These are phyloP conservation scores for Cebus imitator DNA, from an alignment of 2,113 vertebrate species.

Conservation along the genomic window DNA sequence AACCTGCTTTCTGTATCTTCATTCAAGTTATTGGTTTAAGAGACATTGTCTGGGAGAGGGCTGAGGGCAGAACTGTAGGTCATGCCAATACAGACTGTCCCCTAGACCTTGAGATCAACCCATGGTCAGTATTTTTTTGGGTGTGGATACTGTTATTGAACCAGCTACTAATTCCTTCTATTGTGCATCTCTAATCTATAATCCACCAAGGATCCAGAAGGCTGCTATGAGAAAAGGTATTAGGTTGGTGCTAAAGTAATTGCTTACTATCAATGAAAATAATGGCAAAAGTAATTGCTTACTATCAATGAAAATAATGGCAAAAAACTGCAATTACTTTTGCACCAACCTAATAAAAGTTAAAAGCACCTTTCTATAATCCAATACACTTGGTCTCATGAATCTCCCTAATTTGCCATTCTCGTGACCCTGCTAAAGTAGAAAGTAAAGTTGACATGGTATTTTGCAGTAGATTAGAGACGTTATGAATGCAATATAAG, in stretches of 20 bases:
- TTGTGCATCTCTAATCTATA: neutral
- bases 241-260: too few species aligned
- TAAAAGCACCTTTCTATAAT: neutral
- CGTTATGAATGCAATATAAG: neutral
- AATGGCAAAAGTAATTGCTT: too few species aligned
- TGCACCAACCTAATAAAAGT: too few species aligned
- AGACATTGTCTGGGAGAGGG: neutral
- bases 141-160: neutral
- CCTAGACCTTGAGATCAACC: neutral
- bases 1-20: neutral
- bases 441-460: neutral
- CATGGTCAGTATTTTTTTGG: neutral
- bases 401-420: neutral
- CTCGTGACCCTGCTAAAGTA: neutral
- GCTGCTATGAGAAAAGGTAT: neutral
- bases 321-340: too few species aligned
- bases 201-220: neutral
- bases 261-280: too few species aligned
- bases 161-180: neutral
- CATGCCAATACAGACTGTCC: neutral
- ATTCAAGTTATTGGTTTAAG: neutral
- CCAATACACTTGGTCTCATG: neutral
- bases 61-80: neutral
- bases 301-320: too few species aligned
- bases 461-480: neutral